Evolutionary conservation across 2,888 invertebrate genomes (phyloP), one percentile per base, ranked within the genome.

Genomic region (Hypomecis punctinalis): DNA sequence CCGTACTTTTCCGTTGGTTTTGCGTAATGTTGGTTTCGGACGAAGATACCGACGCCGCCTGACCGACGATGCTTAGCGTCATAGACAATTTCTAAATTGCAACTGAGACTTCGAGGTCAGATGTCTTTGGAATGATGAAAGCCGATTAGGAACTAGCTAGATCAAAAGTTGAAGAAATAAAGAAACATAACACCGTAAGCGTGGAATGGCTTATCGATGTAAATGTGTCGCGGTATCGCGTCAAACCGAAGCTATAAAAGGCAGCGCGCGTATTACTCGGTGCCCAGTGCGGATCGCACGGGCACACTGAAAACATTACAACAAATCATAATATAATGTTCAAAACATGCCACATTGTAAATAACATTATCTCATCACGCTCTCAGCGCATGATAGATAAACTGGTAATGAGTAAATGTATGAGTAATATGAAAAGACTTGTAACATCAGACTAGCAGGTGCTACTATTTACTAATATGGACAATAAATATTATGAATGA

Each of bases 221-320:
- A 76, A 76, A 78, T 74, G 71, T 65, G 68, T 65, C 63, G 72
- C 66, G 67, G 70, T 76, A 79, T 79, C 78, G 71, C 54, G 6
- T 57, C 47, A 13, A 8, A 65, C 70, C 67, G 74, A 90, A 84
- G 74, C 75, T 91, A 90, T 91, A 90, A 66, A 90, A 88, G 79
- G 53, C 57, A 7, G 37, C 37, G 39, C 74, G 89, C 86, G 85
- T 89, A 89, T 6, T n/a, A 13, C 35, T 53, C 65, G 6, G 13
- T 72, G 91, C 87, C 88, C 91, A 92, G 90, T 92, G 90, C 89
- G 92, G 91, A 91, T 90, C 77, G 92, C 77, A 85, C 90, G 89
- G 91, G 90, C 89, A 89, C 76, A 89, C 88, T 77, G 74, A 69
- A 76, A 85, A 85, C 83, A 85, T 62, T 55, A 70, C 70, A 53